phyloP scores from a whole-genome alignment of 2,113 vertebrate species.

The Etheostoma spectabile region DNA sequence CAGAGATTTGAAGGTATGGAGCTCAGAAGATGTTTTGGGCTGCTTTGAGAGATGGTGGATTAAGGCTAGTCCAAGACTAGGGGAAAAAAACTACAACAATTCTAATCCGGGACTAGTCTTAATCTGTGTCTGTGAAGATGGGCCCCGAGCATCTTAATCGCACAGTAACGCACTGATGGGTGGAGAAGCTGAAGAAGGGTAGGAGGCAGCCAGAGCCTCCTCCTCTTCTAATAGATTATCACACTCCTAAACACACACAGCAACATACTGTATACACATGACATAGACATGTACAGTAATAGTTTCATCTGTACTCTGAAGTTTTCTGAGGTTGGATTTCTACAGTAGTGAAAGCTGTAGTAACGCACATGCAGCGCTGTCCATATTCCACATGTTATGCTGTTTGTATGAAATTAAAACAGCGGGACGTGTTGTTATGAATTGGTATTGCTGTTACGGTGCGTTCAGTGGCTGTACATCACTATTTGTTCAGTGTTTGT shows the following conservation, averaged over 20 bases:
- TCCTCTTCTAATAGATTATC: constrained; percentile 32
- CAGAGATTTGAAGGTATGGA: constrained; percentile 92
- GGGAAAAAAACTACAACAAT: neutral
- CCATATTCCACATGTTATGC: too few relatives aligned
- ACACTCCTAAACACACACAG: constrained; percentile 30
- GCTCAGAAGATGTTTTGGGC: constrained; percentile 27
- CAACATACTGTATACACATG: constrained; percentile 47
- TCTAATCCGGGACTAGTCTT: constrained; percentile 61
- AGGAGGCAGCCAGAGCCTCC: neutral
- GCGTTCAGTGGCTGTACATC: too few relatives aligned
- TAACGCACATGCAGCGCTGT: too few relatives aligned
- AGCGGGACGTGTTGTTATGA: too few relatives aligned
- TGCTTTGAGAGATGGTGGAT: constrained; percentile 39
- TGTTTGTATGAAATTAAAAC: too few relatives aligned
- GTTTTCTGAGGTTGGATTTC: too few relatives aligned
- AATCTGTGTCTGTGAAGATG: constrained; percentile 61
- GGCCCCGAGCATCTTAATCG: constrained; percentile 43
- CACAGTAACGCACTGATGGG: constrained; percentile 19
- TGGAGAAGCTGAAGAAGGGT: constrained; percentile 2
- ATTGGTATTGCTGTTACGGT: too few relatives aligned
- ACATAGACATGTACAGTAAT: constrained; percentile 50
- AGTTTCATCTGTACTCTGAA: too few relatives aligned
- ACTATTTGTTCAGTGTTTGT: too few relatives aligned
- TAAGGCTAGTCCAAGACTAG: constrained; percentile 54
- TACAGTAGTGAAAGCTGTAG: too few relatives aligned